Evolutionary conservation across 2,797 vertebrate genomes (phyloP), one percentile per base, ranked within the genome.

Genomic region (Chelon auratus): DNA sequence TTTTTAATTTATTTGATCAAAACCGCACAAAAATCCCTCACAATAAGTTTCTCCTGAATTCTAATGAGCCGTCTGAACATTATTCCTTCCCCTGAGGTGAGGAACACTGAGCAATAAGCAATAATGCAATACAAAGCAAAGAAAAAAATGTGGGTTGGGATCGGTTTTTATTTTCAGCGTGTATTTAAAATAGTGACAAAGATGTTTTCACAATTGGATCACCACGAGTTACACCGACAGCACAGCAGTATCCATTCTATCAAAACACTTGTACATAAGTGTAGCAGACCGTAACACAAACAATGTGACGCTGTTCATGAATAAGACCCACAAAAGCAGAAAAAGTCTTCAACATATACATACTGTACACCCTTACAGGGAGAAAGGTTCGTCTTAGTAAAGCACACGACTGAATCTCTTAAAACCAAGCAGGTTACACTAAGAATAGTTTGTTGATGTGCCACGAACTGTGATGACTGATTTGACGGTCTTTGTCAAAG

Each of bases 111-210:
- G 3, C 57, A n/a, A 62, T 30, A 8, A 57, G n/a, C 24, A 79
- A 77, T 60, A 48, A 75, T 4, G 68, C 40, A 73, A 24, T 2
- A 22, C 48, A 26, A 43, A 17, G 10, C 30, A 30, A 0, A 58
- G 4, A 14, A 40, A 58, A 26, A 14, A 40, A 8, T 36, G 2
- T 15, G 59, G 5, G 24, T 75, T 67, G 15, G 30, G 9, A 59
- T 43, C 3, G 4, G 13, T 50, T 82, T 79, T 74, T 74, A 75
- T 88, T 40, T 50, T 26, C 20, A 1, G 42, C 54, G 59, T 73
- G 8, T 45, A 42, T 55, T 72, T 39, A 70, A 80, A 66, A 17
- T 62, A 61, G 66, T 51, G 17, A 78, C 69, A 64, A 56, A 73
- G 57, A 54, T 0, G 2, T 20, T 57, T 69, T 59, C 15, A 65